Evolutionary conservation across 2,888 invertebrate genomes (phyloP).

Genomic region (Cosmia trapezina): DNA sequence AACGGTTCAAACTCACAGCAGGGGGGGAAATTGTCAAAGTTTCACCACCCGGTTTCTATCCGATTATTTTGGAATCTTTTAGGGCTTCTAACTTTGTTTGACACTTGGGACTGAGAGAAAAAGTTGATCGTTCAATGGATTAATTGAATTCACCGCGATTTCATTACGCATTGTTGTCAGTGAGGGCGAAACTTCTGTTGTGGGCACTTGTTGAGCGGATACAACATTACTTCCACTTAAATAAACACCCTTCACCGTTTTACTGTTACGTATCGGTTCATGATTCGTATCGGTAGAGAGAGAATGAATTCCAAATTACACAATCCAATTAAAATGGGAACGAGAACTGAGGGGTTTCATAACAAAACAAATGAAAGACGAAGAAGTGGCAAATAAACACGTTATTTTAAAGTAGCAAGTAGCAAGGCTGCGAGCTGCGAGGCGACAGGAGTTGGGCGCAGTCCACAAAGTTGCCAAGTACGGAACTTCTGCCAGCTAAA

Average conservation of each 20-base stretch:
- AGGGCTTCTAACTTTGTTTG: conserved; percentile 78
- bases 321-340: conserved; percentile 48
- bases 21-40: conserved; percentile 84
- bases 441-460: conserved; percentile 72
- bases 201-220: conserved; percentile 59
- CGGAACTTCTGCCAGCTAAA: conserved; percentile 76
- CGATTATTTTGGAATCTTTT: conserved; percentile 84
- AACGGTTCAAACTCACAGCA: conserved; percentile 79
- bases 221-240: conserved; percentile 58
- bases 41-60: conserved; percentile 77
- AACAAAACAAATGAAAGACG: conserved; percentile 54
- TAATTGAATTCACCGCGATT: conserved; percentile 70
- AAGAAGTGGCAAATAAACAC: conserved; percentile 72
- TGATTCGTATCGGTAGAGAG: conserved; percentile 44
- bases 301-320: conserved; percentile 38
- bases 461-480: conserved; percentile 78
- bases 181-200: conserved; percentile 60
- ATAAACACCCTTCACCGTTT: conserved; percentile 56
- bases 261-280: conserved; percentile 52
- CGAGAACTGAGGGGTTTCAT: conserved; percentile 20
- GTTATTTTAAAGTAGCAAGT: conserved; percentile 72
- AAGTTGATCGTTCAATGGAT: conserved; percentile 67
- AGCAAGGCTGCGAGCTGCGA: conserved; percentile 71
- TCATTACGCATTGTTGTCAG: conserved; percentile 64
- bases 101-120: conserved; percentile 72